Evolutionary conservation across 2,797 vertebrate genomes (phyloP).

Genomic region (Anableps anableps): DNA sequence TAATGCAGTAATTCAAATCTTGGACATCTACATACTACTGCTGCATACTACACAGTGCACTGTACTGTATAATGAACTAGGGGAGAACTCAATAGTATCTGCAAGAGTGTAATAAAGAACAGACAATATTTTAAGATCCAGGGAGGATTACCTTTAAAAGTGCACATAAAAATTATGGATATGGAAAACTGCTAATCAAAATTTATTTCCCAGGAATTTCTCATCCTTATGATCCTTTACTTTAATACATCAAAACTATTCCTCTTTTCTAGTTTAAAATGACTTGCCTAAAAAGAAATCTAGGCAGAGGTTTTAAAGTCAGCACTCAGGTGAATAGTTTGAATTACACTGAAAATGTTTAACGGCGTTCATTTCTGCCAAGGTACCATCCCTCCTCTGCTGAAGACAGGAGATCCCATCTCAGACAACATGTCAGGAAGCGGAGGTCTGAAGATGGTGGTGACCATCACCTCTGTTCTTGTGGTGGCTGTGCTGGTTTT

Average conservation of each 20-base stretch:
- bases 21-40: neutral
- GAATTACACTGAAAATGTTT: constrained; percentile 6
- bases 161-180: constrained; percentile 5
- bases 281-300: neutral
- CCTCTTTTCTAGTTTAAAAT: neutral
- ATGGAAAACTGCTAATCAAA: constrained; percentile 12
- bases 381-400: constrained; percentile 97
- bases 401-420: constrained; percentile 91
- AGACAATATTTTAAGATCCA: neutral
- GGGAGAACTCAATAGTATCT: neutral
- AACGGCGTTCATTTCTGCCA: constrained; percentile 21
- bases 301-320: neutral
- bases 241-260: neutral
- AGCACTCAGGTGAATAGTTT: neutral
- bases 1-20: neutral
- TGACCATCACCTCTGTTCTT: constrained; percentile 95
- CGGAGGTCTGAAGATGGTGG: constrained; percentile 96
- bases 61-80: neutral
- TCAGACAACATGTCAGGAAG: constrained; percentile 93
- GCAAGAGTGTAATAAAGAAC: neutral
- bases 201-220: neutral
- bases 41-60: neutral
- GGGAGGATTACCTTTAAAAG: neutral
- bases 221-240: neutral
- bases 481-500: constrained; percentile 92